A percentile compares a stretch with the other conserved stretches of the same genome.
These are phyloP conservation scores for Anastrepha ludens DNA, from an alignment of 1,140 invertebrate genomes.

Conservation along the genomic window DNA sequence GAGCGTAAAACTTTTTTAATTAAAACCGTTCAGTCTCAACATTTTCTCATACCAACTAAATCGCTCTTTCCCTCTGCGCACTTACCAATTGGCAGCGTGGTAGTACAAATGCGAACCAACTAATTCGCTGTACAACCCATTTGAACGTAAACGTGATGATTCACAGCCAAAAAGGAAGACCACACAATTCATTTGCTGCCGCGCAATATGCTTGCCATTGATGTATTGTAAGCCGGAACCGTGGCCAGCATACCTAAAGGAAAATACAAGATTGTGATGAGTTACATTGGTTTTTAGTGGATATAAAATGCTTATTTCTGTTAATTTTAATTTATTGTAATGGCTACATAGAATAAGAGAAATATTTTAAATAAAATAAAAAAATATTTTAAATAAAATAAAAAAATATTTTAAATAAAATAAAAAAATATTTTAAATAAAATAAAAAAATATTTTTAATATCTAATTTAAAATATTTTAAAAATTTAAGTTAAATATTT, in stretches of 20 bases:
- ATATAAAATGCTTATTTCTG: background rate
- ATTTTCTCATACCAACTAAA: background rate
- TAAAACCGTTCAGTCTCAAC: background rate
- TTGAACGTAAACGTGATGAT: conserved; percentile 66
- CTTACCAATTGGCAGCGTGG: conserved; percentile 67
- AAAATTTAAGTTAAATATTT: no score
- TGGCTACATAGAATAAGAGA: no score
- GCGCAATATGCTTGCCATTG: conserved; percentile 63
- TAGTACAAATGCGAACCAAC: conserved; percentile 70
- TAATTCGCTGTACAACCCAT: conserved; percentile 67
- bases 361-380: no score
- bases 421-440: no score
- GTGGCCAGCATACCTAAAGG: conserved; percentile 69
- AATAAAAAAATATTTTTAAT: no score
- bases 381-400: no score
- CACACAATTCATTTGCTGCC: conserved; percentile 63
- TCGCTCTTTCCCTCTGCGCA: background rate
- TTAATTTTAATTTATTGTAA: no score
- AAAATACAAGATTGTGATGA: conserved; percentile 26
- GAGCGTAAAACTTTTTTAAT: conserved; percentile 8
- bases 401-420: no score
- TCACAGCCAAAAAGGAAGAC: conserved; percentile 72
- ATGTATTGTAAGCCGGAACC: conserved; percentile 71
- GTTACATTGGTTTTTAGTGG: conserved; percentile 5
- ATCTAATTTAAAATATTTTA: no score